Conservation (phyloP, 2,888 invertebrate genomes). For the Osmoderma eremita region DNA sequence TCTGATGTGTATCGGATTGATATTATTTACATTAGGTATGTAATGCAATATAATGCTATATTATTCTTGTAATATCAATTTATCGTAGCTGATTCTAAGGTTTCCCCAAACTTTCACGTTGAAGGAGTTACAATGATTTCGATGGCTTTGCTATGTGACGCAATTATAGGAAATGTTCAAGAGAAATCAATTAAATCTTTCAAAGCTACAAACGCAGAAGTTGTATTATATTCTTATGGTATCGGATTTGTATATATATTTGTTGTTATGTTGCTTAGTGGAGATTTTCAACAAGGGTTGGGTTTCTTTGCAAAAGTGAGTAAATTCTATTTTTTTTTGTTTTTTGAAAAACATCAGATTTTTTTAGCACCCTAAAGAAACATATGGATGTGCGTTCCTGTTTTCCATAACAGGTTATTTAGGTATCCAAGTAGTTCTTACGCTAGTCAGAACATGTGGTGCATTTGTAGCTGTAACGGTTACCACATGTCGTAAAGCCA, state of each 20-base stretch:
- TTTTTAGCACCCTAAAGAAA: conserved; percentile 73
- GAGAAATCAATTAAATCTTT: conserved; percentile 92
- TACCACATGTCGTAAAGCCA: conserved; percentile 88
- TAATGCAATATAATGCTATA: conserved; percentile 39
- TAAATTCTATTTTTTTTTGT: conserved; percentile 26
- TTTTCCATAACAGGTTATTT: conserved; percentile 92
- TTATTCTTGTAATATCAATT: conserved; percentile 1
- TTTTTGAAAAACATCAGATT: conserved; percentile 20
- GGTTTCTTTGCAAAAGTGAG: conserved; percentile 80
- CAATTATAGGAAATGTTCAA: conserved; percentile 95
- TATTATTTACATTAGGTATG: conserved; percentile 90
- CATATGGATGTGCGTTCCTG: conserved; percentile 85
- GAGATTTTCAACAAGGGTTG: conserved; percentile 79
- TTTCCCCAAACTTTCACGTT: conserved; percentile 78
- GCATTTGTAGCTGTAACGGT: conserved; percentile 95
- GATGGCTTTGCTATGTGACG: conserved; percentile 91
- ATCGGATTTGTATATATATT: conserved; percentile 87
- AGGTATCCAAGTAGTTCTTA: conserved; percentile 92
- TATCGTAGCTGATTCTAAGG: conserved; percentile 75
- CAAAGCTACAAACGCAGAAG: conserved; percentile 87
- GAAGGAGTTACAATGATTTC: conserved; percentile 81
- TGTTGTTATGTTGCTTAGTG: conserved; percentile 75
- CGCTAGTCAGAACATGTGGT: conserved; percentile 87
- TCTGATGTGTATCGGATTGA: conserved; percentile 88
- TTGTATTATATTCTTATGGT: conserved; percentile 91